Conservation (phyloP, 1,140 invertebrate genomes). For the Eriosoma lanigerum region DNA sequence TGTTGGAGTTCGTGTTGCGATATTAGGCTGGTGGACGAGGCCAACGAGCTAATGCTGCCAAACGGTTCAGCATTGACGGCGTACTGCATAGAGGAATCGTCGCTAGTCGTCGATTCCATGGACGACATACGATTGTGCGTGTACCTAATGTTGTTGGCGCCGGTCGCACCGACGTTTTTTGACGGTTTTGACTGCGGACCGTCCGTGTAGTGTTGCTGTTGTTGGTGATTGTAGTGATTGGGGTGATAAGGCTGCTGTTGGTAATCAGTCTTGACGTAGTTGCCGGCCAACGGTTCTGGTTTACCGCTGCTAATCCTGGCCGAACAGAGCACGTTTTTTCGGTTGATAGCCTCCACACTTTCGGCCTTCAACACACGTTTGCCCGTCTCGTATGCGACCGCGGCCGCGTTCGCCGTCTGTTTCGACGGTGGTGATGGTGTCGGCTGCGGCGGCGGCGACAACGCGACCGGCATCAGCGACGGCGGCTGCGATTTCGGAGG, state of each 20-base stretch:
- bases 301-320: constrained; percentile 79
- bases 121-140: constrained; percentile 60
- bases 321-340: constrained; percentile 83
- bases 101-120: constrained; percentile 61
- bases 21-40: constrained; percentile 67
- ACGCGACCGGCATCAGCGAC: constrained; percentile 57
- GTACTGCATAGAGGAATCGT: constrained; percentile 59
- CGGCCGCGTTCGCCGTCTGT: constrained; percentile 63
- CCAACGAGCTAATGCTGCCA: constrained; percentile 66
- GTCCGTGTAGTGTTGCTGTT: background rate
- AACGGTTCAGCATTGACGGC: constrained; percentile 63
- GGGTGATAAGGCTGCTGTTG: background rate
- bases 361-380: constrained; percentile 72
- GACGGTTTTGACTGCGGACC: background rate
- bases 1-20: constrained; percentile 68
- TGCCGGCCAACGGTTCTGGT: constrained; percentile 6
- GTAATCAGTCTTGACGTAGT: constrained; percentile 41
- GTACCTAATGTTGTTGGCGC: constrained; percentile 12
- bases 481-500: constrained; percentile 61
- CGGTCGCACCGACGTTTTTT: background rate
- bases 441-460: constrained; percentile 58
- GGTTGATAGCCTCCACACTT: constrained; percentile 78
- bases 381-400: constrained; percentile 64
- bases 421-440: constrained; percentile 67
- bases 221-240: background rate